Base-by-base conservation (phyloP, 1,140 invertebrate species). In the Lanistes nyassanus region DNA sequence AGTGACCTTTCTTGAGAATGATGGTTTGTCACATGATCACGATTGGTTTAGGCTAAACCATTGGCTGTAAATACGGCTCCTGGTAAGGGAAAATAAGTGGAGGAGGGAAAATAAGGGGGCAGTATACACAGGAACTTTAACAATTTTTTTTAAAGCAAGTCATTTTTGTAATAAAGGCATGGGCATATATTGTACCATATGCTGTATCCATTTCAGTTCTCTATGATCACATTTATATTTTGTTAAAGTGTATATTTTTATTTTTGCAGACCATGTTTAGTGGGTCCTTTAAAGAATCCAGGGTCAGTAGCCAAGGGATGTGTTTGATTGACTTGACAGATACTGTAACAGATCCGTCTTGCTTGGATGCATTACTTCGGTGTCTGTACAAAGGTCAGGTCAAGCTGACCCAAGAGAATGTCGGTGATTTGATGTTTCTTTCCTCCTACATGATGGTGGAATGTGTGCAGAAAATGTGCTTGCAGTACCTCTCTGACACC, bases 371-470 rank as follows among this genome's bases (percentile, higher is more conserved):
- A 3, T 39, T 77, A 21, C 39, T 77, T 26, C 16, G 37, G 5
- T 53, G 53, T 31, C 13, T 72, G 11, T 77, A 77, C 58, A 68
- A 51, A 11, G 76, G 76, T n/a, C 34, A 26, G 19, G 47, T 73
- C 29, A 74, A 23, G n/a, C 70, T 77, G 5, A 64, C 58, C 3
- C 31, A 36, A 0, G 13, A 21, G 23, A 77, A 74, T 42, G 55
- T 73, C 29, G 55, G 7, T 16, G 68, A 55, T 55, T 56, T n/a
- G 37, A 26, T 26, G 67, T 64, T 34, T 36, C 71, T 77, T 31
- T 71, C 72, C 4, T 74, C 64, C 36, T 77, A 69, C 21, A 55
- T 77, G 23, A 66, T 77, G 71, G 65, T 77, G 51, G 76, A 77
- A 23, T 47, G 62, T 16, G 55, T 77, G 16, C 51, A 73, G 29